Percentiles rank a stretch among this genome's conserved stretches.
phyloP scores from a whole-genome alignment of 2,888 invertebrate genomes.

The Acrobasis repandana region DNA sequence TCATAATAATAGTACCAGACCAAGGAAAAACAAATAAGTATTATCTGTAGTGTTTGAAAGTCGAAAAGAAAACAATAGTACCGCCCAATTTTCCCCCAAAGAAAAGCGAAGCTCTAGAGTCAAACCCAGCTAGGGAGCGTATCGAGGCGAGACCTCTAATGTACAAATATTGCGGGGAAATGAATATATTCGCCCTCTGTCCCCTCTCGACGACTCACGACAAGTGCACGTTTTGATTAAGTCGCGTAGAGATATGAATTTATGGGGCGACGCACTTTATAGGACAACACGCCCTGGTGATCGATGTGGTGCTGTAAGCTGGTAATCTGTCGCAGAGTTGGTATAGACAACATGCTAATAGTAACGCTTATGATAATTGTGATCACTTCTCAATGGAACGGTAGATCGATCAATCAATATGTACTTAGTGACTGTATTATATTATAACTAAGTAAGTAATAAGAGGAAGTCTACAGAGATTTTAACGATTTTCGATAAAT shows the following conservation, averaged over 20 bases:
- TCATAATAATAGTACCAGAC: no score
- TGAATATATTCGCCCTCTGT: constrained; percentile 74
- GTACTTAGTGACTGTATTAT: no score
- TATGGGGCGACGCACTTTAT: constrained; percentile 56
- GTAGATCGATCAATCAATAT: no score
- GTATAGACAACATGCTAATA: constrained; percentile 1
- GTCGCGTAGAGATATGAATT: constrained; percentile 70
- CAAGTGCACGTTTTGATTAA: constrained; percentile 77
- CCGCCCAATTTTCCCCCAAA: constrained; percentile 45
- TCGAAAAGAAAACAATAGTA: constrained; percentile 40
- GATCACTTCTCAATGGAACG: neutral
- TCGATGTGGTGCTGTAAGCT: constrained; percentile 50
- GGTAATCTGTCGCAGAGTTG: neutral
- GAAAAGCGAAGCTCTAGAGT: constrained; percentile 62
- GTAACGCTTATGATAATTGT: neutral
- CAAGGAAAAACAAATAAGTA: no score
- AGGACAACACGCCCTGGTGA: constrained; percentile 50
- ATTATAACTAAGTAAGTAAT: no score
- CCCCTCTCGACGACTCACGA: constrained; percentile 35
- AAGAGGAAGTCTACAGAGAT: no score
- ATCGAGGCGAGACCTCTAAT: constrained; percentile 81
- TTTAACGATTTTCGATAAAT: no score
- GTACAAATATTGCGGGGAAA: constrained; percentile 83
- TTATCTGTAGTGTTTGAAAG: no score
- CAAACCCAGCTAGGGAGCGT: constrained; percentile 65